A percentile compares a stretch with the other conserved stretches of the same genome.
Evolutionary conservation across 1,140 invertebrate genomes (phyloP).

Genomic region (Magallana angulata): DNA sequence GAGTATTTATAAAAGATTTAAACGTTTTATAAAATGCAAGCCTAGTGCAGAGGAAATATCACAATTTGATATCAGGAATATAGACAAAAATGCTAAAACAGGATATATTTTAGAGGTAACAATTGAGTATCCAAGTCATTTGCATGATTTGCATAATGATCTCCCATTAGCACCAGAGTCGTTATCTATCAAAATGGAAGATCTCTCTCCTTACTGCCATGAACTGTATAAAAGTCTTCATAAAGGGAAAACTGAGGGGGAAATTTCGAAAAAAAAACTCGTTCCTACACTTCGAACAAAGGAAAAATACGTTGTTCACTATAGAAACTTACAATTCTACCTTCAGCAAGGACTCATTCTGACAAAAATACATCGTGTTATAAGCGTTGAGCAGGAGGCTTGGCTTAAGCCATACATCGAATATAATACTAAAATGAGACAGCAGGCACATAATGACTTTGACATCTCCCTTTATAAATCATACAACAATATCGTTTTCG

Average conservation of each 20-base stretch:
- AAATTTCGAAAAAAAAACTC: too few relatives aligned
- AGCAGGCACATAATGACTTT: conserved; percentile 75
- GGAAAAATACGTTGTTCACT: conserved; percentile 59
- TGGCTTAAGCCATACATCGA: conserved; percentile 54
- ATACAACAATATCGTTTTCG: conserved; percentile 76
- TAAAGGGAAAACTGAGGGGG: too few relatives aligned
- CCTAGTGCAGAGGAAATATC: conserved; percentile 47
- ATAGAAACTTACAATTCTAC: conserved; percentile 37
- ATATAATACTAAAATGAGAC: conserved; percentile 66
- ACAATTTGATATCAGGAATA: conserved; percentile 72
- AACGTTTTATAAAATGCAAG: neutral
- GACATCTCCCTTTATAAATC: conserved; percentile 79
- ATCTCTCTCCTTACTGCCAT: conserved; percentile 37
- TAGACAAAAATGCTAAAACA: conserved; percentile 72
- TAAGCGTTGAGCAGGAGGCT: conserved; percentile 37
- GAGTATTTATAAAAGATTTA: too few relatives aligned
- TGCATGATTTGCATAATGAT: conserved; percentile 73
- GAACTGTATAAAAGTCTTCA: neutral
- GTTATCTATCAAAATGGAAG: conserved; percentile 21
- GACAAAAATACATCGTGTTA: conserved; percentile 37
- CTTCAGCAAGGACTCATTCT: neutral
- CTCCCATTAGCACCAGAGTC: conserved; percentile 80
- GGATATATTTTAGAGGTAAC: conserved; percentile 82
- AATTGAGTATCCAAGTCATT: conserved; percentile 69
- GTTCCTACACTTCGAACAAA: conserved; percentile 20